Conservation (phyloP, 2,888 invertebrate species). For the Athripsodes cinereus region DNA sequence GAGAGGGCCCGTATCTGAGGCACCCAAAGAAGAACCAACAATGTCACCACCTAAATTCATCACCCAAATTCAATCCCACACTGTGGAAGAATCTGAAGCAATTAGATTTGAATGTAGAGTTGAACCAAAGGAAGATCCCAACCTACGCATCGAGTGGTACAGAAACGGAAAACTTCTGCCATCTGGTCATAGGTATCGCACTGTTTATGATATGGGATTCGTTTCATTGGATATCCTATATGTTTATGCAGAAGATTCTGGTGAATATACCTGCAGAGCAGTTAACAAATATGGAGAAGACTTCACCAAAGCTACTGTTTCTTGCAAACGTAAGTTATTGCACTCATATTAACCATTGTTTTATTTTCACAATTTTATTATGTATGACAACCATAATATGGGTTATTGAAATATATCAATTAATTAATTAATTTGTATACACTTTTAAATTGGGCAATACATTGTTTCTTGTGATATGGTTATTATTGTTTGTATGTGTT, state of each 20-base stretch:
- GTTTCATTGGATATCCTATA: conserved; percentile 89
- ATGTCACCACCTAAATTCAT: conserved; percentile 79
- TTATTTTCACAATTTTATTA: not conserved
- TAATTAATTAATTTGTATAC: too few species aligned
- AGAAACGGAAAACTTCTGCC: conserved; percentile 85
- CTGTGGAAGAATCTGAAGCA: conserved; percentile 86
- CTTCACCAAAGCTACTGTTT: conserved; percentile 74
- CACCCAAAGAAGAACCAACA: conserved; percentile 63
- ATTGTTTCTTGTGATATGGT: too few species aligned
- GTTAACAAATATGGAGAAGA: conserved; percentile 90
- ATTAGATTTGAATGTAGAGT: conserved; percentile 93
- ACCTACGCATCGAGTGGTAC: conserved; percentile 87
- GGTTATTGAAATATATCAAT: too few species aligned
- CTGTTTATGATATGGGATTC: conserved; percentile 89
- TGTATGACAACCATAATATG: too few species aligned
- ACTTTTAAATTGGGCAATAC: too few species aligned
- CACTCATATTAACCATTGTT: not conserved
- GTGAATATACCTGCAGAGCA: conserved; percentile 90
- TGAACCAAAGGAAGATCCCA: conserved; percentile 91
- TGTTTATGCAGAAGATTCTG: conserved; percentile 90
- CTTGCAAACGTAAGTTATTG: conserved; percentile 67
- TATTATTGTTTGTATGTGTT: too few species aligned
- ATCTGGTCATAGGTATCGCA: conserved; percentile 86
- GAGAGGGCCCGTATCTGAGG: conserved; percentile 69
- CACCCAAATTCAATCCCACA: conserved; percentile 78